Percentiles rank a stretch among this genome's conserved stretches.
Conservation (phyloP, 2,797 vertebrate genomes). For the Ctenochaetus hawaiiensis region DNA sequence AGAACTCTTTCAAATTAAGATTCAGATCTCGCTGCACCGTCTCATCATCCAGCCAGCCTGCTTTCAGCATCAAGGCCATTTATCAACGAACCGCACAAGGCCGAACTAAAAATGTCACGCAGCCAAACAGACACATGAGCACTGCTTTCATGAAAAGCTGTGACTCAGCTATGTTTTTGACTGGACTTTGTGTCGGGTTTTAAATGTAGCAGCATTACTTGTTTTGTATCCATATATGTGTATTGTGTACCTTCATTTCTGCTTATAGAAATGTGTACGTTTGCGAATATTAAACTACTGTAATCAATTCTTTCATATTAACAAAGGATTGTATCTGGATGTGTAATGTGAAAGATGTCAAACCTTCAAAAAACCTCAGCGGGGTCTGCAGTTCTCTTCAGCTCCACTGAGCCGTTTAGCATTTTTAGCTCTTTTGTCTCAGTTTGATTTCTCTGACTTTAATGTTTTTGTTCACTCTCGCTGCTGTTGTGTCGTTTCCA, state of each 20-base stretch:
- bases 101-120: slow-evolving; percentile 8
- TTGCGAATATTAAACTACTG: background rate
- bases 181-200: background rate
- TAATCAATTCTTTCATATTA: background rate
- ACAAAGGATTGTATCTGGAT: background rate
- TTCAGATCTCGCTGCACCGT: slow-evolving; percentile 10
- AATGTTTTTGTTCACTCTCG: background rate
- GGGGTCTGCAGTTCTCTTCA: background rate
- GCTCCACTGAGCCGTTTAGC: background rate
- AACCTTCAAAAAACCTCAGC: background rate
- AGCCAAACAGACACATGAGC: background rate
- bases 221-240: no score
- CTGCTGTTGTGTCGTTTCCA: no score
- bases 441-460: background rate
- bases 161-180: background rate
- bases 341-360: no score
- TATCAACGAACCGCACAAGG: slow-evolving; percentile 33
- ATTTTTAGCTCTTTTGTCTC: background rate
- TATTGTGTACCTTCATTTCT: background rate
- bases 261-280: background rate
- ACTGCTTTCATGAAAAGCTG: slow-evolving; percentile 8
- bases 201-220: background rate
- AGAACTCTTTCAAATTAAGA: slow-evolving; percentile 8
- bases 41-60: background rate
- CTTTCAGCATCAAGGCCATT: slow-evolving; percentile 16